Evolutionary conservation across 2,797 vertebrate species (phyloP).

Genomic region (Perodicticus potto): DNA sequence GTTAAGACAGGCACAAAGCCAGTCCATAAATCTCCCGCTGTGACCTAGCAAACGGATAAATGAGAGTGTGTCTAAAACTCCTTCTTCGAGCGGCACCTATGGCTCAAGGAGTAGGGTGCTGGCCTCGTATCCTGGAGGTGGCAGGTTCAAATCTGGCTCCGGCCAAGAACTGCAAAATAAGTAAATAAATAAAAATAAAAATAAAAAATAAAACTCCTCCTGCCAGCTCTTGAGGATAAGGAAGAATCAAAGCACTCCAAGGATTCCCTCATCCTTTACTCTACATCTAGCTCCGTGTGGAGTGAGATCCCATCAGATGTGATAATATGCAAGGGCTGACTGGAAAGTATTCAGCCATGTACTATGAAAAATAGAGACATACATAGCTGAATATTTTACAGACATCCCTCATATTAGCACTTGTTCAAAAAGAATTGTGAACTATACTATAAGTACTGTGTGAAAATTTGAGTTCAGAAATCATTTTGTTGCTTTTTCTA

Average conservation of each 20-base stretch:
- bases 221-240: not conserved
- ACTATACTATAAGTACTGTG: not conserved
- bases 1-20: not conserved
- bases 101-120: too few species aligned
- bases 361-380: too few species aligned
- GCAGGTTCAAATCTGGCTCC: too few species aligned
- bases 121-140: too few species aligned
- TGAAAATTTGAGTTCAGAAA: not conserved
- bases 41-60: not conserved
- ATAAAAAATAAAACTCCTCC: not conserved
- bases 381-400: too few species aligned
- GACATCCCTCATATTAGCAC: not conserved
- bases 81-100: too few species aligned
- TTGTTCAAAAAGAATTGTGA: conserved; percentile 1
- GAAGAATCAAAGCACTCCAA: not conserved
- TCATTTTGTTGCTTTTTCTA: not conserved
- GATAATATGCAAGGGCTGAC: not conserved
- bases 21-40: not conserved
- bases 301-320: not conserved
- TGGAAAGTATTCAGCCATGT: too few species aligned
- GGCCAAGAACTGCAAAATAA: too few species aligned
- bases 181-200: too few species aligned
- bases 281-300: not conserved
- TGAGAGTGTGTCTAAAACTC: not conserved
- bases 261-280: not conserved